A percentile compares a stretch with the other conserved stretches of the same genome.
Conservation (phyloP, 1,140 invertebrate species). For the Pogonomyrmex californicus region DNA sequence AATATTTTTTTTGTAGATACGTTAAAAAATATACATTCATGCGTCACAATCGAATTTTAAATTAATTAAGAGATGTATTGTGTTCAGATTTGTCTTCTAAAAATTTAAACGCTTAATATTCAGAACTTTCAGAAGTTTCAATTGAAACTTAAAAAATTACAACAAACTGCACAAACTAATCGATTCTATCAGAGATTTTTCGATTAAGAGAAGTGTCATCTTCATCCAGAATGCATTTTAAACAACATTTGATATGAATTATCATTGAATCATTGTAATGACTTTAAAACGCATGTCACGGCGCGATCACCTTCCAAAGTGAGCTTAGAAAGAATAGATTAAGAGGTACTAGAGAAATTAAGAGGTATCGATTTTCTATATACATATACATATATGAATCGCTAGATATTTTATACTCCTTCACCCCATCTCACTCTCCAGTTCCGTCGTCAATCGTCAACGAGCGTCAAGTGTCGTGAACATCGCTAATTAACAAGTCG, state of each 20-base stretch:
- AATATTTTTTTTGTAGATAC: background rate
- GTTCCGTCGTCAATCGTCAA: slow-evolving; percentile 49
- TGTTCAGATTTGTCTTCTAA: background rate
- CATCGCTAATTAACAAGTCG: slow-evolving; percentile 41
- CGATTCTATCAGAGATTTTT: slow-evolving; percentile 6
- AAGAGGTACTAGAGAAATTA: slow-evolving; percentile 35
- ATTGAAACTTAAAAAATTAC: background rate
- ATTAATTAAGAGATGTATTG: background rate
- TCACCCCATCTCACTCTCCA: background rate
- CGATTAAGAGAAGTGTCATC: background rate
- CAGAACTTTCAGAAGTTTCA: background rate
- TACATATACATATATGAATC: background rate
- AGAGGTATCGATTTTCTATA: slow-evolving; percentile 67
- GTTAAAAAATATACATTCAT: background rate
- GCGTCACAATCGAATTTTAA: background rate
- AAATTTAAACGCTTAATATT: background rate
- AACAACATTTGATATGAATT: background rate
- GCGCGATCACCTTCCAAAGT: slow-evolving; percentile 65
- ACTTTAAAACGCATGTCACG: slow-evolving; percentile 24
- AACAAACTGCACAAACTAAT: background rate
- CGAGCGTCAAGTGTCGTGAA: slow-evolving; percentile 19
- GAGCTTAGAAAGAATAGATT: slow-evolving; percentile 74
- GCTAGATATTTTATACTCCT: slow-evolving; percentile 68
- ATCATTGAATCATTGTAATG: slow-evolving; percentile 19
- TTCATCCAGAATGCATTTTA: slow-evolving; percentile 23